phyloP scores from a whole-genome alignment of 2,797 vertebrate species.

The Anisognathus igniventris region DNA sequence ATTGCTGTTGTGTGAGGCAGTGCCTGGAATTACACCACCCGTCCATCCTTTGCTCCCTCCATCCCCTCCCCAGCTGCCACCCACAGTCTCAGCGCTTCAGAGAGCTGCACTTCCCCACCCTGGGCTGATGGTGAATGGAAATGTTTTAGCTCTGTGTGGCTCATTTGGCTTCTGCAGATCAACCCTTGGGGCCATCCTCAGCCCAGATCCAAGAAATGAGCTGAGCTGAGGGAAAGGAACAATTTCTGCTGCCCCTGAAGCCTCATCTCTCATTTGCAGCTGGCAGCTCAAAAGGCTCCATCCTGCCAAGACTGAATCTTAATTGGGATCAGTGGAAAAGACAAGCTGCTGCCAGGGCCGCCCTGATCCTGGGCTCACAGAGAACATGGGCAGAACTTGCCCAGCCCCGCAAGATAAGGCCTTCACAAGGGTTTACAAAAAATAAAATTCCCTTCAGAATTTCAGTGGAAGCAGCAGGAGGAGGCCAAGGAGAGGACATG shows the following conservation, averaged over 20 bases:
- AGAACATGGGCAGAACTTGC: background rate
- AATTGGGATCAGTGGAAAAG: conserved; percentile 64
- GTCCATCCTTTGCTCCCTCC: background rate
- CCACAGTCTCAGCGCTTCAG: background rate
- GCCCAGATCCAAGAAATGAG: conserved; percentile 30
- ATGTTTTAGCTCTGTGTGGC: conserved; percentile 38
- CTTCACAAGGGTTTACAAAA: background rate
- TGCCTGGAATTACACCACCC: background rate
- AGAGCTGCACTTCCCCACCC: background rate
- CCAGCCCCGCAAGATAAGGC: background rate
- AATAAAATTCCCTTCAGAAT: background rate
- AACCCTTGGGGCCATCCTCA: conserved; percentile 17
- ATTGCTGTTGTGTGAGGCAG: background rate
- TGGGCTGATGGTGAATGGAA: background rate
- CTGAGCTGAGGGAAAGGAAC: conserved; percentile 6
- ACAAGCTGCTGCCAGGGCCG: conserved; percentile 42
- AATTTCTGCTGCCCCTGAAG: conserved; percentile 49
- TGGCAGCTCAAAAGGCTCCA: conserved; percentile 27
- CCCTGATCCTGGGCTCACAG: background rate
- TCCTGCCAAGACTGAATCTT: conserved; percentile 47
- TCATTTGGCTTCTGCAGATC: conserved; percentile 24
- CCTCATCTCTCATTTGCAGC: conserved; percentile 46
- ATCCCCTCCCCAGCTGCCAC: background rate
- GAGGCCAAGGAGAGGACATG: background rate
- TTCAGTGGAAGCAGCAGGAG: background rate